Evolutionary conservation across 2,797 vertebrate species (phyloP).

Genomic region (Lutjanus campechanus): DNA sequence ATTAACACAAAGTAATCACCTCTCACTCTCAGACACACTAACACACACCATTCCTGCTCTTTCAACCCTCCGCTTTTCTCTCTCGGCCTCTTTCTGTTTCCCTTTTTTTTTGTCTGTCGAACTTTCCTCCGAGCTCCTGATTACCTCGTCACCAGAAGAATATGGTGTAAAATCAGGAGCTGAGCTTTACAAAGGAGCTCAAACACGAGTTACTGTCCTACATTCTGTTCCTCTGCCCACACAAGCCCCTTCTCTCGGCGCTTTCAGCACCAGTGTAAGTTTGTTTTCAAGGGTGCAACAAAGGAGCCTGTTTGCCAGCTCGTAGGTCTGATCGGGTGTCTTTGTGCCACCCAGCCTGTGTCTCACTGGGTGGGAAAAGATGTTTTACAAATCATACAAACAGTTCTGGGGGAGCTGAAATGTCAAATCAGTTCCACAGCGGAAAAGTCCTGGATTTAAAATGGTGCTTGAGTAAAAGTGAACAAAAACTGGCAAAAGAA

Average conservation of each 20-base stretch:
- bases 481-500: background rate
- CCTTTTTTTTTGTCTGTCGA: constrained; percentile 18
- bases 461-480: background rate
- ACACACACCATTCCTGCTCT: constrained; percentile 40
- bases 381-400: constrained; percentile 25
- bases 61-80: constrained; percentile 25
- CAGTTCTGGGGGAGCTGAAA: constrained; percentile 7
- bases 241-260: constrained; percentile 1
- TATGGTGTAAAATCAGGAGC: constrained; percentile 23
- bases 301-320: constrained; percentile 39
- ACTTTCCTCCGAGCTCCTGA: constrained; percentile 30
- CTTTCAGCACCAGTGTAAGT: constrained; percentile 37
- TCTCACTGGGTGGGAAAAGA: constrained; percentile 17
- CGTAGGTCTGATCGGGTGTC: constrained; percentile 38
- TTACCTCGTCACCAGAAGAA: constrained; percentile 44
- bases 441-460: background rate
- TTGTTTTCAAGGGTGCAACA: constrained; percentile 51
- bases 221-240: constrained; percentile 31
- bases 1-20: constrained; percentile 78
- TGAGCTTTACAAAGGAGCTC: constrained; percentile 27
- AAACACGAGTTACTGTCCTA: constrained; percentile 25
- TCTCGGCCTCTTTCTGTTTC: constrained; percentile 17
- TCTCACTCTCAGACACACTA: constrained; percentile 44
- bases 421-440: background rate
- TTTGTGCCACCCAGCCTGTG: constrained; percentile 33